Conservation (phyloP, 1,140 invertebrate genomes). For the Anadara kagoshimensis region DNA sequence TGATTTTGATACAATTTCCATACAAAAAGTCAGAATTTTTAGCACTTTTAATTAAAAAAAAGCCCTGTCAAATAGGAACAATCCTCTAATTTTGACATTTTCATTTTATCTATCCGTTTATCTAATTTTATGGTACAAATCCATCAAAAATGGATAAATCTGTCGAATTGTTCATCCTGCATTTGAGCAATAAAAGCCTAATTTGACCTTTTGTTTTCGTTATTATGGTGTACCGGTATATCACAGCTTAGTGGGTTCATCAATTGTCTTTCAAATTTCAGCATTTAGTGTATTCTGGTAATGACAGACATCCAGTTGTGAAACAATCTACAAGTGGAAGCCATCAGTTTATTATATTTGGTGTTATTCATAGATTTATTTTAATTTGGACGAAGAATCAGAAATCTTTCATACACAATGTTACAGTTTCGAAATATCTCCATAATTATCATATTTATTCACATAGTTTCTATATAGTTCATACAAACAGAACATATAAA, state of each 20-base stretch:
- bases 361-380: slow-evolving; percentile 14
- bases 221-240: neutral
- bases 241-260: neutral
- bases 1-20: no score
- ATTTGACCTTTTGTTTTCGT: no score
- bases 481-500: slow-evolving; percentile 10
- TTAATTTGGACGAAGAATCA: slow-evolving; percentile 22
- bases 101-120: no score
- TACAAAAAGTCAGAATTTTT: no score
- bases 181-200: no score
- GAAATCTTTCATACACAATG: slow-evolving; percentile 17
- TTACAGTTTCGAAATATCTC: slow-evolving; percentile 23
- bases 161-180: no score
- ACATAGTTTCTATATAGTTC: slow-evolving; percentile 18
- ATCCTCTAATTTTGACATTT: no score
- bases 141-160: no score
- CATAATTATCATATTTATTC: slow-evolving; percentile 23
- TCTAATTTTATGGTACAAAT: no score
- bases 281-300: slow-evolving; percentile 21
- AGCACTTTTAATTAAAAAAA: no score
- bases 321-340: neutral
- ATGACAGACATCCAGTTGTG: slow-evolving; percentile 1
- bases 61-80: no score
- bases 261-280: slow-evolving; percentile 6
- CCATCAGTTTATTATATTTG: slow-evolving; percentile 18